Conservation (phyloP, 2,113 vertebrate species). For the Sterrhoptilus dennistouni region DNA sequence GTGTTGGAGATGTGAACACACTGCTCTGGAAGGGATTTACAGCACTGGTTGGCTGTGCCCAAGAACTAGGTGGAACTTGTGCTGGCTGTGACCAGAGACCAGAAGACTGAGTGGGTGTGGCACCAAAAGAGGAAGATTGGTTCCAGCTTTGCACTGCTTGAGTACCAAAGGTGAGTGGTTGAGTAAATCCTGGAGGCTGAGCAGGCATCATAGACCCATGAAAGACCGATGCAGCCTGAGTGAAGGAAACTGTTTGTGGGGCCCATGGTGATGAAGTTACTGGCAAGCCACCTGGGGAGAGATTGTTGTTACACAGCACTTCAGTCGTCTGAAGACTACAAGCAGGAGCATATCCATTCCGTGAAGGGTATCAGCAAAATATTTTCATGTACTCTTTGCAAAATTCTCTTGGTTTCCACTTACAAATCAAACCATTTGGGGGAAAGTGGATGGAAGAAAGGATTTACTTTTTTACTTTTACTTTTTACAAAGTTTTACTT, state of each 20-base stretch:
- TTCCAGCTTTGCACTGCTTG: slow-evolving; percentile 78
- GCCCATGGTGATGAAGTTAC: slow-evolving; percentile 78
- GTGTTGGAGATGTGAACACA: slow-evolving; percentile 61
- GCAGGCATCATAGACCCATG: slow-evolving; percentile 57
- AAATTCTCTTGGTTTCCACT: neutral
- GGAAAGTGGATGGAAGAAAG: fast-evolving
- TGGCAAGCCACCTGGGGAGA: slow-evolving; percentile 75
- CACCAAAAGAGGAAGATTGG: slow-evolving; percentile 72
- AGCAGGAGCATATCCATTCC: neutral
- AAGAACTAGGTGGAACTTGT: slow-evolving; percentile 52
- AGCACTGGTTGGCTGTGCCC: slow-evolving; percentile 71
- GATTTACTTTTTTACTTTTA: neutral
- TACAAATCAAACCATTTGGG: neutral
- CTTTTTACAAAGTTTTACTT: neutral
- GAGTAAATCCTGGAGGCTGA: slow-evolving; percentile 68
- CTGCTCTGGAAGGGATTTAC: slow-evolving; percentile 84
- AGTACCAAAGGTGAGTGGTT: slow-evolving; percentile 67
- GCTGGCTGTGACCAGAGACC: slow-evolving; percentile 75
- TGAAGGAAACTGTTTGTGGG: slow-evolving; percentile 68
- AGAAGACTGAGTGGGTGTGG: slow-evolving; percentile 67
- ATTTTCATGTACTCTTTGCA: neutral
- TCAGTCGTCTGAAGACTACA: neutral
- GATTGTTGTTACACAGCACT: neutral
- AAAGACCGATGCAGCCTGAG: slow-evolving; percentile 61
- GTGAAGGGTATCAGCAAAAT: neutral